Percentiles rank a stretch among this genome's conserved stretches.
Conservation (phyloP, 2,888 invertebrate species). For the Macrosiphum euphorbiae region DNA sequence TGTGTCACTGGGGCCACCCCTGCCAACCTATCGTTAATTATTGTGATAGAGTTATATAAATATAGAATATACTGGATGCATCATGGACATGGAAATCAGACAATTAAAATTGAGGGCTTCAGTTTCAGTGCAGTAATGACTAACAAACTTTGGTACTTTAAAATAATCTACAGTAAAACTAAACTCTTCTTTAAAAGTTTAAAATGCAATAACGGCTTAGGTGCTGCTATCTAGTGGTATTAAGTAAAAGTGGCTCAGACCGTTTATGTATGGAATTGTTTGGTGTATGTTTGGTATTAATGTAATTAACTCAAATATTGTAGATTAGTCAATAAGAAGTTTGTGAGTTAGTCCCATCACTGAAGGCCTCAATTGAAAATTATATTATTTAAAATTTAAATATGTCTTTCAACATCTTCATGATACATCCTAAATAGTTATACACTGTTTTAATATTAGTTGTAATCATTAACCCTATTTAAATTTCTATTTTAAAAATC, state of each 20-base stretch:
- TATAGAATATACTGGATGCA: not conserved
- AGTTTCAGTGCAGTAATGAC: too few species aligned
- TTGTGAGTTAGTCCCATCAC: too few species aligned
- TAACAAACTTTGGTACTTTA: too few species aligned
- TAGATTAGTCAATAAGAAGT: too few species aligned
- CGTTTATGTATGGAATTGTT: not conserved
- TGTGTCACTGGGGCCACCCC: too few species aligned
- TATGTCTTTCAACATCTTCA: not conserved
- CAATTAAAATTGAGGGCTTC: too few species aligned
- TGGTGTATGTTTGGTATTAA: not conserved
- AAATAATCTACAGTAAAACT: too few species aligned
- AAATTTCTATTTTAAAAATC: not conserved
- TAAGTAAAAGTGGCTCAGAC: not conserved
- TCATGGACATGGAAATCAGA: not conserved
- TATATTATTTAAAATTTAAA: not conserved
- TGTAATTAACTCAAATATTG: too few species aligned
- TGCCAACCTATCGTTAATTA: not conserved
- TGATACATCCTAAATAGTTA: not conserved
- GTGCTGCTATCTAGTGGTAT: not conserved
- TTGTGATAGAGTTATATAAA: not conserved
- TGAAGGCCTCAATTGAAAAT: too few species aligned
- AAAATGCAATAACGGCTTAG: not conserved
- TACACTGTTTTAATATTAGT: not conserved
- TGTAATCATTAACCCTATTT: not conserved
- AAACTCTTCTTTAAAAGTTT: not conserved